These are phyloP conservation scores for Electrona antarctica DNA, from an alignment of 2,113 vertebrate species.

Conservation along the genomic window DNA sequence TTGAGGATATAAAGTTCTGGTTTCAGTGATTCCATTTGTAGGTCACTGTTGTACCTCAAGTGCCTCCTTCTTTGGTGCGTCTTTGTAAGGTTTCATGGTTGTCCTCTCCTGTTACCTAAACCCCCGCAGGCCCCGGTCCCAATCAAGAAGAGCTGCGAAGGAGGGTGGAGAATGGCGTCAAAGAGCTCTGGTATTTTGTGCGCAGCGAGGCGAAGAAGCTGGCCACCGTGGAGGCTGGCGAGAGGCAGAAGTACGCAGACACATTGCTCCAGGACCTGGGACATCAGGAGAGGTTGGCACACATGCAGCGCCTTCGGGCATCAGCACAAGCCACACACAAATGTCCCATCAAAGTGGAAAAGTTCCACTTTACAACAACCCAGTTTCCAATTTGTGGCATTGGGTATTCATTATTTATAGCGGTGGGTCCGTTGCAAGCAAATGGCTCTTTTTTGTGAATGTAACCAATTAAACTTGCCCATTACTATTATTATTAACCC, in stretches of 20 bases:
- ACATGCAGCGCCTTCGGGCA: neutral
- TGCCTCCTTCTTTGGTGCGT: conserved; percentile 19
- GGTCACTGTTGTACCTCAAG: conserved; percentile 21
- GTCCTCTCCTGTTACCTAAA: conserved; percentile 6
- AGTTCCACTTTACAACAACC: no score
- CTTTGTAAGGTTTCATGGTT: conserved; percentile 19
- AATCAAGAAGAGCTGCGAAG: conserved; percentile 93
- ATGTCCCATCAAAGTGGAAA: no score
- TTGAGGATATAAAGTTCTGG: conserved; percentile 15
- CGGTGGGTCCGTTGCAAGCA: no score
- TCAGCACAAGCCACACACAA: no score
- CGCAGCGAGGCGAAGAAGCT: conserved; percentile 95
- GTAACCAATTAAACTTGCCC: no score
- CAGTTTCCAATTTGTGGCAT: no score
- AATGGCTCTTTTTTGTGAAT: no score
- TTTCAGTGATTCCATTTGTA: conserved; percentile 18
- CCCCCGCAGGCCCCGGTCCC: conserved; percentile 84
- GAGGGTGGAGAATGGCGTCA: conserved; percentile 93
- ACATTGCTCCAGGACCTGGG: conserved; percentile 93
- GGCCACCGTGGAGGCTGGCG: conserved; percentile 83
- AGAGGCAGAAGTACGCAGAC: conserved; percentile 87
- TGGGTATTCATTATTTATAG: no score
- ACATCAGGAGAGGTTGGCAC: conserved; percentile 92
- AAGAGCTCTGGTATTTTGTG: conserved; percentile 98
- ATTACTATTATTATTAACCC: no score